A percentile compares a stretch with the other conserved stretches of the same genome.
These are phyloP conservation scores for Enteromius radiatus DNA, from an alignment of 2,797 vertebrate species.

Conservation along the genomic window DNA sequence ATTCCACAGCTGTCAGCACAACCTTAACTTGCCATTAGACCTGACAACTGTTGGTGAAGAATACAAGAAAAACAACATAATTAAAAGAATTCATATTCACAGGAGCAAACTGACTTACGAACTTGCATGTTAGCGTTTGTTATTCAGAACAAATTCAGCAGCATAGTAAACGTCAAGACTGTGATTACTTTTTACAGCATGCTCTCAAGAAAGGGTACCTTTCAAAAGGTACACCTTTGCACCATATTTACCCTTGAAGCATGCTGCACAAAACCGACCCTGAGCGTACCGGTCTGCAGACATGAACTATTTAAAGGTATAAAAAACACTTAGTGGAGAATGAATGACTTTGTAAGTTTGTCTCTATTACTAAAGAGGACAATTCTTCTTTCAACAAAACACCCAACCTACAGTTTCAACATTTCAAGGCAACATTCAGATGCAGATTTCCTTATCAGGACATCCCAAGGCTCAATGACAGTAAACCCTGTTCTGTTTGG, in stretches of 20 bases:
- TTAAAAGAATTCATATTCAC: not conserved
- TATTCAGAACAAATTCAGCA: not conserved
- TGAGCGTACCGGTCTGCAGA: not conserved
- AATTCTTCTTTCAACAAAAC: not conserved
- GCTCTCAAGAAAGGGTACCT: not conserved
- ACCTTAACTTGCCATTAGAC: not conserved
- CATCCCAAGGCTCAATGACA: not conserved
- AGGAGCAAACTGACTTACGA: not conserved
- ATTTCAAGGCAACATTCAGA: no score
- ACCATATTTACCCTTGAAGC: not conserved
- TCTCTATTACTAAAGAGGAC: not conserved
- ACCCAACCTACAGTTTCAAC: not conserved
- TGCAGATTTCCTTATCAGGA: not conserved
- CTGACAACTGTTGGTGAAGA: not conserved
- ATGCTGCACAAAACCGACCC: not conserved
- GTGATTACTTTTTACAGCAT: not conserved
- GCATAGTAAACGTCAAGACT: not conserved
- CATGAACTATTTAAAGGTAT: not conserved
- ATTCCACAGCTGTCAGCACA: not conserved
- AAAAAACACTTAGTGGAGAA: not conserved
- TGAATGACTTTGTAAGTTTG: not conserved
- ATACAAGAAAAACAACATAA: not conserved
- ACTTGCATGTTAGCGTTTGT: not conserved
- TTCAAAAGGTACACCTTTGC: not conserved
- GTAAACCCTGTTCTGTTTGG: not conserved